phyloP scores from a whole-genome alignment of 2,113 vertebrate genomes.

The Indri indri region DNA sequence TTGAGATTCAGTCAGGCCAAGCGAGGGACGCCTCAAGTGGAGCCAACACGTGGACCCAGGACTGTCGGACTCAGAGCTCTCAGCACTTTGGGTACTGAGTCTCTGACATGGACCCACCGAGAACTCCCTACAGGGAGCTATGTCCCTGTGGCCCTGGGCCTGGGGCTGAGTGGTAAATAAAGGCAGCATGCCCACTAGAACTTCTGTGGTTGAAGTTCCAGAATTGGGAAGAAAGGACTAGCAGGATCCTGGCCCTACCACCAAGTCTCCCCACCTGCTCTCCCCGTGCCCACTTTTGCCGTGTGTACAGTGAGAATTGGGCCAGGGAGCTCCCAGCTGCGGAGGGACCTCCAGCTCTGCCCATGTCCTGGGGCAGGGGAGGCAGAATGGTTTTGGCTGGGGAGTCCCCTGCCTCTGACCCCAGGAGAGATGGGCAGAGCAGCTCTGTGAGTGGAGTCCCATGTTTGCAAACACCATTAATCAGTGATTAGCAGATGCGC shows the following conservation, averaged over 20 bases:
- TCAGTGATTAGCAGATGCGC: constrained; percentile 96
- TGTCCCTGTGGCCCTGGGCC: fast-evolving
- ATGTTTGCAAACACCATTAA: constrained; percentile 95
- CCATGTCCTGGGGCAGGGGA: background rate
- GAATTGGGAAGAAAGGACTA: background rate
- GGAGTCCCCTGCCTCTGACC: background rate
- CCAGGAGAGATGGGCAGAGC: background rate
- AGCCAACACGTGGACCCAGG: background rate
- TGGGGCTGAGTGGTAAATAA: background rate
- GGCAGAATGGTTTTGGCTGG: background rate
- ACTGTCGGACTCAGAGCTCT: background rate
- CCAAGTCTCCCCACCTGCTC: background rate
- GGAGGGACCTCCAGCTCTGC: background rate
- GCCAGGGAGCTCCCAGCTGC: fast-evolving
- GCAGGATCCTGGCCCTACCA: background rate
- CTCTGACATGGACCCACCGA: background rate
- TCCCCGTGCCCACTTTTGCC: background rate
- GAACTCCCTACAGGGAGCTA: background rate
- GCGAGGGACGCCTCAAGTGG: background rate
- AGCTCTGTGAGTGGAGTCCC: background rate
- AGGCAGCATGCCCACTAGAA: background rate
- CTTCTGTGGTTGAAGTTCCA: background rate
- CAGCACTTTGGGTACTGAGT: background rate
- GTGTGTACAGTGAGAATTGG: background rate
- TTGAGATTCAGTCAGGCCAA: background rate